Evolutionary conservation across 1,140 invertebrate species (phyloP), one percentile per base, ranked within the genome.

Genomic region (Papilio polyxenes): DNA sequence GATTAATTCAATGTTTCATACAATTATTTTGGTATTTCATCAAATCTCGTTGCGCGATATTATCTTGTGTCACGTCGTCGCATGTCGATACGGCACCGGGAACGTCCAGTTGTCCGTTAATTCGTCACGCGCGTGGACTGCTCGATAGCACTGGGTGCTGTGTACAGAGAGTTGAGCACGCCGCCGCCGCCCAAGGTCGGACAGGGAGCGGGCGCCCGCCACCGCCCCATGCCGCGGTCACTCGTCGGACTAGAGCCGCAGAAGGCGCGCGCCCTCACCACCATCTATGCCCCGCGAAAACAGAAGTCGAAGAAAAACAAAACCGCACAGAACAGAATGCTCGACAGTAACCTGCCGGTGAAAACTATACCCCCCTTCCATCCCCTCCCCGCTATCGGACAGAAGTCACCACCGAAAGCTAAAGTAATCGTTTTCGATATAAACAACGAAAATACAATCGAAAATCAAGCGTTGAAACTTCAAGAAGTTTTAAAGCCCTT

Each of bases 341-440:
- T 95, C 11, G 91, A 94, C 62, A 93, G 90, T 82, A 89, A 93
- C 37, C 83, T 92, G 7, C 86, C 88, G 3, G 84, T 93, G 17
- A 95, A 94, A 85, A 87, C 92, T 13, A 82, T 94, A 0, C 93
- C 94, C 0, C 94, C 93, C 9, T 95, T 95, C 85, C 90, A 91
- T 65, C 94, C 94, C 1, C 87, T 95, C 6, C 94, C 94, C 3
- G 93, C 93, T 1, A 95, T 95, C 23, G 92, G 94, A 40, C 91
- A 94, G 83, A 92, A 89, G 62, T 0, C 31, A 37, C 78, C 86
- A 1, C 88, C 90, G 9, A 90, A 92, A 83, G 90, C 92, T 31
- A 95, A 93, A 91, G 89, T 92, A 17, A 92, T 93, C 23, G 86
- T 93, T 51, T 92, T 93, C 53, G 89, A 93, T 82, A 81, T 93